These are phyloP conservation scores for Vollenhovia emeryi DNA, from an alignment of 1,140 invertebrate genomes.

Conservation along the genomic window DNA sequence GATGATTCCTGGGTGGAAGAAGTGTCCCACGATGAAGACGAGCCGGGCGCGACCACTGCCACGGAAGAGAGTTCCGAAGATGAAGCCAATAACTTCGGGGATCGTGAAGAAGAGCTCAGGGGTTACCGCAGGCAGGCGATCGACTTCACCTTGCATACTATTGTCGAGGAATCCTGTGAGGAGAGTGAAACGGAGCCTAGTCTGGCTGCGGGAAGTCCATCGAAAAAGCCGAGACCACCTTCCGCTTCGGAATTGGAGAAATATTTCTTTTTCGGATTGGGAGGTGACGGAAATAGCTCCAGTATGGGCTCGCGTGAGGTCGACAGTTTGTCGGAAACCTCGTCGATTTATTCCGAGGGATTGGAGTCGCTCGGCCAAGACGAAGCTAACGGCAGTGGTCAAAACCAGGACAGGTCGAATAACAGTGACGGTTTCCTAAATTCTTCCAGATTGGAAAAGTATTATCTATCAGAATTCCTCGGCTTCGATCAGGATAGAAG, in stretches of 20 bases:
- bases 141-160: slow-evolving; percentile 96
- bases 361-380: slow-evolving; percentile 89
- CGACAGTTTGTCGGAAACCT: slow-evolving; percentile 94
- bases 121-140: slow-evolving; percentile 93
- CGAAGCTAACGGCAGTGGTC: slow-evolving; percentile 73
- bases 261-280: slow-evolving; percentile 95
- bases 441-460: slow-evolving; percentile 95
- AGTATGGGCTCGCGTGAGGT: slow-evolving; percentile 85
- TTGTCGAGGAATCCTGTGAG: slow-evolving; percentile 97
- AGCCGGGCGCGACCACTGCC: slow-evolving; percentile 83
- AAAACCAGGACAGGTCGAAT: slow-evolving; percentile 84
- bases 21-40: slow-evolving; percentile 91
- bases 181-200: slow-evolving; percentile 92
- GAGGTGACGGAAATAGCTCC: slow-evolving; percentile 88
- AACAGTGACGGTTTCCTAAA: slow-evolving; percentile 90
- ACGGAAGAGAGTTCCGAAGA: slow-evolving; percentile 87
- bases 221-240: slow-evolving; percentile 87
- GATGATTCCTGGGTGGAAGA: slow-evolving; percentile 96
- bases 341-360: slow-evolving; percentile 94
- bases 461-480: slow-evolving; percentile 94
- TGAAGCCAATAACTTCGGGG: slow-evolving; percentile 83
- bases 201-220: slow-evolving; percentile 80
- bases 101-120: slow-evolving; percentile 92
- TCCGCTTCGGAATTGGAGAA: slow-evolving; percentile 95
- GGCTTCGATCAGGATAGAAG: slow-evolving; percentile 90